Base-by-base conservation (phyloP, 2,797 vertebrate genomes). In the Natrix natrix region DNA sequence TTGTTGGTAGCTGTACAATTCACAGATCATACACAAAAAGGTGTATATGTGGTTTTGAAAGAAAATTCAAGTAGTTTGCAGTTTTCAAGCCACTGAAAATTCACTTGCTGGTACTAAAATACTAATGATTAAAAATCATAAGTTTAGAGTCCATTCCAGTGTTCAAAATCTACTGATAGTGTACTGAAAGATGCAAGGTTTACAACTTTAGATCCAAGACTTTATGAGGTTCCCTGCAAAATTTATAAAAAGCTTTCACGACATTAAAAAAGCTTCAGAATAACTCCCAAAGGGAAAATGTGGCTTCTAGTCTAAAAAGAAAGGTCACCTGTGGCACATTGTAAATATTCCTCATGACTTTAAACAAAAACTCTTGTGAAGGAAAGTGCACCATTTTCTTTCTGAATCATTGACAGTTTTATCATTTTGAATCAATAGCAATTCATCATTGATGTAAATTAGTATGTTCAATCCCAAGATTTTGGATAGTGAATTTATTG, bases 1-100 rank as follows among this genome's bases (percentile, higher is more conserved):
- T 0, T 94, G 88, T 66, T 54, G 26, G 37, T 59, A 90, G 91
- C 93, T 91, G 88, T 89, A 86, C n/a, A 87, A 17, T 93, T 63
- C 56, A 89, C 87, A 89, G 32, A 2, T 94, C 8, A 90, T 92
- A 16, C 91, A 59, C 14, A 91, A 87, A 1, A 5, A 37, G 89
- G 24, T 89, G 74, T 93, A 91, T 61, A 2, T 4, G 88, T 63
- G n/a, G 3, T 55, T 78, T 86, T 17, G n/a, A 11, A 37, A 26
- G 17, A 1, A 86, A 74, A 88, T 83, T 12, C 86, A 83, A 52
- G 57, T 32, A 61, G 56, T 61, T 20, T 74, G n/a, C 48, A 43
- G 22, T 90, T 48, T 24, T 93, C 57, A 54, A 83, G 7, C 32
- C 11, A 5, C 88, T 61, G 32, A 55, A 26, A 92, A 60, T 86